A percentile compares a stretch with the other conserved stretches of the same genome.
phyloP scores from a whole-genome alignment of 2,888 invertebrate genomes.

The Chironomus riparius region DNA sequence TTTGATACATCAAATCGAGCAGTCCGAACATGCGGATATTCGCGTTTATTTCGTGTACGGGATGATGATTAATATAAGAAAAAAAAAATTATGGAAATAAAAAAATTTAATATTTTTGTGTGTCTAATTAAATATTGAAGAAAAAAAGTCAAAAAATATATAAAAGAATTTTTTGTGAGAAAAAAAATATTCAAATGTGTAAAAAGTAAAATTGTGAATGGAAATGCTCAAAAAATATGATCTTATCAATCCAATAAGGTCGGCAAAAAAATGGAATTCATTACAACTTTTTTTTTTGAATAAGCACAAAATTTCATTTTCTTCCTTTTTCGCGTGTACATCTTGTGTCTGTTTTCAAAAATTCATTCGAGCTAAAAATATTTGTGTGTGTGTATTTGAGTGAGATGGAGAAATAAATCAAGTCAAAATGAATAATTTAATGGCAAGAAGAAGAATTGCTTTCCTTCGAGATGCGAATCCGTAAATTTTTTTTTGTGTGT shows the following conservation, averaged over 20 bases:
- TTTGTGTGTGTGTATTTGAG: too few relatives aligned
- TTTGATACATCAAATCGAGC: slow-evolving; percentile 16
- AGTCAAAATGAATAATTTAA: slow-evolving; percentile 16
- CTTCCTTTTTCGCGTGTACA: neutral
- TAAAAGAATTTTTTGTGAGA: neutral
- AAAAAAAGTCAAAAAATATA: neutral
- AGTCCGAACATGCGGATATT: slow-evolving; percentile 21
- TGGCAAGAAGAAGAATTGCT: neutral
- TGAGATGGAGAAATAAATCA: neutral
- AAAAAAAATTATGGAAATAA: neutral
- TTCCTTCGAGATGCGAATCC: neutral
- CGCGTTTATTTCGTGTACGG: slow-evolving; percentile 8
- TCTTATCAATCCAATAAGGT: neutral
- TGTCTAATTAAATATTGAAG: neutral
- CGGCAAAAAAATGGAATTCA: neutral
- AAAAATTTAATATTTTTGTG: neutral
- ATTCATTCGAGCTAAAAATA: neutral
- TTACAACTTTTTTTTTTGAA: too few relatives aligned
- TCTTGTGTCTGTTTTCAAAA: neutral
- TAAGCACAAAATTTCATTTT: neutral
- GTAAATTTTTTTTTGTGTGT: neutral
- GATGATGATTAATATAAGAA: slow-evolving; percentile 18
- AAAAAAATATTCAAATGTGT: neutral
- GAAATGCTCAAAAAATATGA: neutral
- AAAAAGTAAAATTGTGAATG: neutral